Conservation (phyloP, 2,113 vertebrate genomes). For the Chroicocephalus ridibundus region DNA sequence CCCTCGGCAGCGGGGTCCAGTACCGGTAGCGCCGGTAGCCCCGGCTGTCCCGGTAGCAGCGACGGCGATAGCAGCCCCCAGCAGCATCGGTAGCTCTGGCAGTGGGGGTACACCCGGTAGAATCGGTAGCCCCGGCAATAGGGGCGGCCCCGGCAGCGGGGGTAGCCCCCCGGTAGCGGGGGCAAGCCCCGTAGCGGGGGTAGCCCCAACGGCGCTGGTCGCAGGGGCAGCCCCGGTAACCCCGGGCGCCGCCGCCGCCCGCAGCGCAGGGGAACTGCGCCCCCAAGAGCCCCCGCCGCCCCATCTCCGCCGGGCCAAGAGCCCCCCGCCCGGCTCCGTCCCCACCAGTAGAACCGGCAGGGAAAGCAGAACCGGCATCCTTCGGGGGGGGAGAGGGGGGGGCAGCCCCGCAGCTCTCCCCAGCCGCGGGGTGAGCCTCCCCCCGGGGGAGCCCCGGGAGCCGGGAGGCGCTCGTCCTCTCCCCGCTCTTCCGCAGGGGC, state of each 20-base stretch:
- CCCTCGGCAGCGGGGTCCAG: background rate
- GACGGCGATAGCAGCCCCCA: background rate
- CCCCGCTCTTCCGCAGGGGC: background rate
- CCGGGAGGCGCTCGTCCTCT: background rate
- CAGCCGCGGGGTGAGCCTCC: background rate
- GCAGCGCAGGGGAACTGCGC: slow-evolving; percentile 35
- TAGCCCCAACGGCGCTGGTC: too few relatives aligned
- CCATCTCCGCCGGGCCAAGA: background rate
- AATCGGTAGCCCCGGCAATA: background rate
- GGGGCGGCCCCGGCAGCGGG: background rate
- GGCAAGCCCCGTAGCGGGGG: background rate
- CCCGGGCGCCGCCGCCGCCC: background rate
- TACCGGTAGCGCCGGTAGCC: background rate
- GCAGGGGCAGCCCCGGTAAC: background rate
- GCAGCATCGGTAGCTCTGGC: background rate
- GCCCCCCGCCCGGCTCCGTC: background rate
- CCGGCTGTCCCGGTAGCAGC: background rate
- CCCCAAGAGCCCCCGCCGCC: slow-evolving; percentile 13
- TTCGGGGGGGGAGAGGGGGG: background rate
- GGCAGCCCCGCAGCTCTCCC: background rate
- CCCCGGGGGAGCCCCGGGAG: background rate
- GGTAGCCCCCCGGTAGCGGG: background rate
- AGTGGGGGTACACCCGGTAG: too few relatives aligned
- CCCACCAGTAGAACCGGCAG: background rate
- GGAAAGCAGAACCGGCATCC: background rate